Evolutionary conservation across 1,140 invertebrate genomes (phyloP).

Genomic region (Pararge aegeria): DNA sequence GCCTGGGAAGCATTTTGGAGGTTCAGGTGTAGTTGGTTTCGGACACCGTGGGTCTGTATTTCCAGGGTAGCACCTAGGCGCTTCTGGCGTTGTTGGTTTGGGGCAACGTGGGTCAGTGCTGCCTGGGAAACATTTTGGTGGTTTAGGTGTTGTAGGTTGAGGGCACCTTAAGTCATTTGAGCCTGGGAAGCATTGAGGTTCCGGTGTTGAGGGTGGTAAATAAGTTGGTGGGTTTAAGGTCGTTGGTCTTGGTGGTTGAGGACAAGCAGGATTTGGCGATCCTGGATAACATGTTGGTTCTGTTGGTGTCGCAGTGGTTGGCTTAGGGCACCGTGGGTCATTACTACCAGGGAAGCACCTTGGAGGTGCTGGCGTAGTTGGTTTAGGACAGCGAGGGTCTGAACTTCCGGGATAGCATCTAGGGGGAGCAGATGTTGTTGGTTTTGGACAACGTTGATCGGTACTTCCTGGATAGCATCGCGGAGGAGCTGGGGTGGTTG

Average conservation of each 20-base stretch:
- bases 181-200: slow-evolving; percentile 42
- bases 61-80: slow-evolving; percentile 12
- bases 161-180: slow-evolving; percentile 60
- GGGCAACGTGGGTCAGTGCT: slow-evolving; percentile 11
- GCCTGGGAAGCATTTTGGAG: slow-evolving; percentile 8
- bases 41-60: slow-evolving; percentile 9
- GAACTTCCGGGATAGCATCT: slow-evolving; percentile 46
- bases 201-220: background rate
- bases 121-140: slow-evolving; percentile 53
- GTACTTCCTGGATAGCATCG: background rate
- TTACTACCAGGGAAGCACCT: slow-evolving; percentile 49
- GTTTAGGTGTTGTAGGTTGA: slow-evolving; percentile 41
- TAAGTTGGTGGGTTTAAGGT: background rate
- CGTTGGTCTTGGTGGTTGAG: slow-evolving; percentile 32
- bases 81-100: slow-evolving; percentile 4
- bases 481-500: background rate
- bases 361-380: slow-evolving; percentile 43
- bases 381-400: slow-evolving; percentile 68
- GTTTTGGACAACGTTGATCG: slow-evolving; percentile 27
- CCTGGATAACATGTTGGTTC: slow-evolving; percentile 58
- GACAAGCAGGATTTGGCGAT: slow-evolving; percentile 46
- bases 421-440: slow-evolving; percentile 38
- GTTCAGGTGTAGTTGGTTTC: slow-evolving; percentile 9
- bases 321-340: slow-evolving; percentile 67
- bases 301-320: slow-evolving; percentile 45